These are phyloP conservation scores for Calliopsis andreniformis DNA, from an alignment of 1,140 invertebrate genomes.

Conservation along the genomic window DNA sequence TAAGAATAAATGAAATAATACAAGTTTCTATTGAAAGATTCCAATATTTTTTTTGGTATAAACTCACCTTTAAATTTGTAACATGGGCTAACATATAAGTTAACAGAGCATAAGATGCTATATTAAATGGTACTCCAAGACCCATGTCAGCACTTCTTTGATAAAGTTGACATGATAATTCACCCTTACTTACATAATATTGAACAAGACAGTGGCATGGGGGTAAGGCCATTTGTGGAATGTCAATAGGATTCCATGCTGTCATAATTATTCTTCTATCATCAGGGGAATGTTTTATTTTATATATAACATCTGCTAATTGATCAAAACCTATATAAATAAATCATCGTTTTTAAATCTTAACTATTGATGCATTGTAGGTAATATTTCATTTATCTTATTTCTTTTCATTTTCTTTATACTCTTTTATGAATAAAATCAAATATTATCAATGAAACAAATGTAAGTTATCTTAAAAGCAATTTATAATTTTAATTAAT, in stretches of 20 bases:
- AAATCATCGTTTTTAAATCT: no score
- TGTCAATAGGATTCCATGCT: constrained; percentile 97
- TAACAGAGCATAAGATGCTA: constrained; percentile 97
- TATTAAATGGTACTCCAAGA: constrained; percentile 99
- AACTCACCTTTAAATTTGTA: constrained; percentile 88
- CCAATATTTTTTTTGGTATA: constrained; percentile 12
- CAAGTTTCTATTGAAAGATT: constrained; percentile 30
- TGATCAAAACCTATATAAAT: constrained; percentile 89
- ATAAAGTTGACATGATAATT: constrained; percentile 95
- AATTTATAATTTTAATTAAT: not conserved
- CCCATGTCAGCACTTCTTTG: constrained; percentile 99
- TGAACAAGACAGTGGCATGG: constrained; percentile 98
- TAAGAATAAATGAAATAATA: constrained; percentile 76
- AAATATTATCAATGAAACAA: no score
- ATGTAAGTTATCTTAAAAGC: no score
- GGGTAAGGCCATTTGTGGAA: constrained; percentile 96
- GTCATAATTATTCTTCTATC: constrained; percentile 96
- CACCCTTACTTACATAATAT: constrained; percentile 94
- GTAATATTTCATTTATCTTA: no score
- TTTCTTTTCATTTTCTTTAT: no score
- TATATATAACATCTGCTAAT: constrained; percentile 91
- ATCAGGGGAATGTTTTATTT: constrained; percentile 91
- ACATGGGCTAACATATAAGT: constrained; percentile 98
- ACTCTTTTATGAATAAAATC: no score
- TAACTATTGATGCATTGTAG: no score